phyloP scores from a whole-genome alignment of 1,140 invertebrate genomes.

The Drosophila bifasciata region DNA sequence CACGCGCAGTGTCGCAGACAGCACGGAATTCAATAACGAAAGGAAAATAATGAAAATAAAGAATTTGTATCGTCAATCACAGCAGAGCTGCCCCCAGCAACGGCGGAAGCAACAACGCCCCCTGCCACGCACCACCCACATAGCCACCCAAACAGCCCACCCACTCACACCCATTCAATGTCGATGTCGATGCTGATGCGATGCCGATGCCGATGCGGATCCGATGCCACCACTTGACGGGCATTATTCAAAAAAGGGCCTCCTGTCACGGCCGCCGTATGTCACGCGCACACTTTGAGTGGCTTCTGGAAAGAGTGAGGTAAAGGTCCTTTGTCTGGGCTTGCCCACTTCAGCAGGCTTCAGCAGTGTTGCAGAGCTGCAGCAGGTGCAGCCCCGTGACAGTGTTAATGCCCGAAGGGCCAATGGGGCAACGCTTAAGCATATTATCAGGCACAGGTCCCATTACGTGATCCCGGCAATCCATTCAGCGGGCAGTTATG shows the following conservation, averaged over 20 bases:
- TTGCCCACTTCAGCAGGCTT: neutral
- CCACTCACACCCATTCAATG: neutral
- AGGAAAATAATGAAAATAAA: conserved; percentile 44
- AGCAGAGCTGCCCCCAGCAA: conserved; percentile 9
- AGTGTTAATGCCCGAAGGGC: conserved; percentile 41
- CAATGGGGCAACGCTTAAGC: conserved; percentile 34
- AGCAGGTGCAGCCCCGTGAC: neutral
- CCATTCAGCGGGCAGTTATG: conserved; percentile 1
- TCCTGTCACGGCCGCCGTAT: conserved; percentile 70
- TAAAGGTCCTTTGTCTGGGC: conserved; percentile 19
- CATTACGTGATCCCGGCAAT: conserved; percentile 38
- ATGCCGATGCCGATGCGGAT: conserved; percentile 35
- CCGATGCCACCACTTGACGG: conserved; percentile 67
- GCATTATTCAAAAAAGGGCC: conserved; percentile 71
- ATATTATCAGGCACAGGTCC: conserved; percentile 44
- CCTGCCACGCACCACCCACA: neutral
- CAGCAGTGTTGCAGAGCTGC: conserved; percentile 24
- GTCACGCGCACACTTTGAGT: conserved; percentile 73
- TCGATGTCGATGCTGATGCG: conserved; percentile 4
- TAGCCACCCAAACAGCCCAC: no score
- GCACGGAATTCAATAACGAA: conserved; percentile 53
- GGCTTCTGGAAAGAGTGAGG: conserved; percentile 31
- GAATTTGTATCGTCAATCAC: conserved; percentile 74
- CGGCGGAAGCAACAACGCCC: conserved; percentile 19
- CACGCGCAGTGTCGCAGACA: conserved; percentile 56